Evolutionary conservation across 2,888 invertebrate species (phyloP).

Genomic region (Drosophila mercatorum): DNA sequence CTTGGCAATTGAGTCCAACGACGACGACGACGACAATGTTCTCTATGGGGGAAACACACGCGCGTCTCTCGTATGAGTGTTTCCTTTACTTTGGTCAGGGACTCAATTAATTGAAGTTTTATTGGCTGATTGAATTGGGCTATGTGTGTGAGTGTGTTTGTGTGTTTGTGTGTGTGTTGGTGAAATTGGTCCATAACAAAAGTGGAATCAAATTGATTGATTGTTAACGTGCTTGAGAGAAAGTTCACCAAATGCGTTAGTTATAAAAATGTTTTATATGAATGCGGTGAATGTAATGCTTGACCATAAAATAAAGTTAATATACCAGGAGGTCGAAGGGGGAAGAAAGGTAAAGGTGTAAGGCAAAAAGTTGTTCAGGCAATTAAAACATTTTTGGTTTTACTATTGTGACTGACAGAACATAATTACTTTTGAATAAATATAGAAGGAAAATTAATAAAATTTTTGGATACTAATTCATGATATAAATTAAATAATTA

Average conservation of each 20-base stretch:
- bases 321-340: not conserved
- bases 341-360: no score
- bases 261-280: constrained; percentile 14
- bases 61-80: constrained; percentile 41
- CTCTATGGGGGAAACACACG: constrained; percentile 4
- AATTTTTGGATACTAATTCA: no score
- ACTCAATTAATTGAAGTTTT: constrained; percentile 74
- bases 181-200: constrained; percentile 33
- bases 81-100: constrained; percentile 50
- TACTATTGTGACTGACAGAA: no score
- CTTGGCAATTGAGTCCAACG: constrained; percentile 43
- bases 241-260: constrained; percentile 15
- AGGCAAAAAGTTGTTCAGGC: not conserved
- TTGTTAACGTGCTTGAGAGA: constrained; percentile 45
- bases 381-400: not conserved
- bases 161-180: not conserved
- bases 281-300: constrained; percentile 1
- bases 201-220: constrained; percentile 51
- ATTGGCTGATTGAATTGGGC: constrained; percentile 55
- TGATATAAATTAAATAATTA: no score
- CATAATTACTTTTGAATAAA: not conserved
- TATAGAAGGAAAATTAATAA: no score
- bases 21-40: constrained; percentile 25
- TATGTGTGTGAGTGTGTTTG: not conserved
- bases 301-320: not conserved